These are phyloP conservation scores for Bothrops jararaca DNA, from an alignment of 2,113 vertebrate genomes.

Conservation along the genomic window DNA sequence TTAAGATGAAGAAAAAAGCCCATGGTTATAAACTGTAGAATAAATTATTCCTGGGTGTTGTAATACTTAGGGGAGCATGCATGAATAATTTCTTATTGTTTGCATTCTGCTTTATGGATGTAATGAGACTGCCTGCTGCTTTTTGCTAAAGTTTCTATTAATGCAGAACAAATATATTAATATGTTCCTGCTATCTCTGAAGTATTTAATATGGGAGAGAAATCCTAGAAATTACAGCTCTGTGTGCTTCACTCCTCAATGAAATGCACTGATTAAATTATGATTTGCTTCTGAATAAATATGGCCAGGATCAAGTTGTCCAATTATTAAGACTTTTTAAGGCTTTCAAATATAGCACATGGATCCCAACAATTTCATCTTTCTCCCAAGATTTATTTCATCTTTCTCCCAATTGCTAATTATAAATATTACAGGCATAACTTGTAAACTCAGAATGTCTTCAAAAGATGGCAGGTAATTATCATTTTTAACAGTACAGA, in stretches of 20 bases:
- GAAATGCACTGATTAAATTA: background rate
- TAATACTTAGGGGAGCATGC: background rate
- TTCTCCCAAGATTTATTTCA: background rate
- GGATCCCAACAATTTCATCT: background rate
- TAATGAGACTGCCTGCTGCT: slow-evolving; percentile 28
- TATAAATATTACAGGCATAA: background rate
- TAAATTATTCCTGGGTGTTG: background rate
- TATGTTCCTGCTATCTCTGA: slow-evolving; percentile 13
- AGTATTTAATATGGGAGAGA: slow-evolving; percentile 12
- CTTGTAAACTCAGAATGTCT: background rate
- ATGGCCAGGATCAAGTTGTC: background rate
- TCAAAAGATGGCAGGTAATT: background rate
- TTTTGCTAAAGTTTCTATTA: slow-evolving; percentile 39
- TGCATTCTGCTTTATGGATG: slow-evolving; percentile 2
- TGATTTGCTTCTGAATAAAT: background rate
- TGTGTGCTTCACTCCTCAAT: background rate
- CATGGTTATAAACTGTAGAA: background rate
- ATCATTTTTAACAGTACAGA: background rate
- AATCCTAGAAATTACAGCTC: background rate
- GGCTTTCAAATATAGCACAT: background rate
- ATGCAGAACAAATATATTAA: slow-evolving; percentile 16
- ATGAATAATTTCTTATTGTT: slow-evolving; percentile 23
- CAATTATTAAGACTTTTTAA: background rate
- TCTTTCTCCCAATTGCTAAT: background rate
- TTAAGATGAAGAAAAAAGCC: background rate